phyloP scores from a whole-genome alignment of 2,113 vertebrate species.

The Halcyon senegalensis region DNA sequence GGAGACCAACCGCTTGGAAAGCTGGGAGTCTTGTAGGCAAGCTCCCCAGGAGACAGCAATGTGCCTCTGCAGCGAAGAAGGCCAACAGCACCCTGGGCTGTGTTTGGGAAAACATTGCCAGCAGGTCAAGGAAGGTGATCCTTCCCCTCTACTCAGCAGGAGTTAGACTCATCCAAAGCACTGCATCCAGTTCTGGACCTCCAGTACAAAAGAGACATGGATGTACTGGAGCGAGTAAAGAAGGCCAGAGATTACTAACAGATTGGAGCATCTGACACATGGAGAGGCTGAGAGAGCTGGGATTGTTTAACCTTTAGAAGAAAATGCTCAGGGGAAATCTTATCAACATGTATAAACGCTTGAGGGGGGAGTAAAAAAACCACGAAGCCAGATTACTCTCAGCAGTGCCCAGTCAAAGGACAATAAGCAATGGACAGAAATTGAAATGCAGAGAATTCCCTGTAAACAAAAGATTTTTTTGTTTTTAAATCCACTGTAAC shows the following conservation, averaged over 20 bases:
- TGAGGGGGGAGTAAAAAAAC: neutral
- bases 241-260: neutral
- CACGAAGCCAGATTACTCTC: neutral
- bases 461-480: neutral
- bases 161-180: neutral
- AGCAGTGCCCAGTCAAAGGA: neutral
- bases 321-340: neutral
- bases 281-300: neutral
- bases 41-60: fast-evolving
- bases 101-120: neutral
- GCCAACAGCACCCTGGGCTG: neutral
- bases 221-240: neutral
- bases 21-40: neutral
- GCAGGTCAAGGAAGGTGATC: neutral
- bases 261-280: neutral
- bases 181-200: neutral
- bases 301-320: neutral
- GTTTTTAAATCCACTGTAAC: neutral
- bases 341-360: neutral
- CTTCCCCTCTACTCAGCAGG: neutral
- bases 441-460: neutral
- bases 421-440: neutral
- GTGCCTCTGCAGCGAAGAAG: neutral
- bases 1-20: neutral
- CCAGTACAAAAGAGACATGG: neutral